Base-by-base conservation (phyloP, 2,888 invertebrate species). In the Drosophila percnosoma region DNA sequence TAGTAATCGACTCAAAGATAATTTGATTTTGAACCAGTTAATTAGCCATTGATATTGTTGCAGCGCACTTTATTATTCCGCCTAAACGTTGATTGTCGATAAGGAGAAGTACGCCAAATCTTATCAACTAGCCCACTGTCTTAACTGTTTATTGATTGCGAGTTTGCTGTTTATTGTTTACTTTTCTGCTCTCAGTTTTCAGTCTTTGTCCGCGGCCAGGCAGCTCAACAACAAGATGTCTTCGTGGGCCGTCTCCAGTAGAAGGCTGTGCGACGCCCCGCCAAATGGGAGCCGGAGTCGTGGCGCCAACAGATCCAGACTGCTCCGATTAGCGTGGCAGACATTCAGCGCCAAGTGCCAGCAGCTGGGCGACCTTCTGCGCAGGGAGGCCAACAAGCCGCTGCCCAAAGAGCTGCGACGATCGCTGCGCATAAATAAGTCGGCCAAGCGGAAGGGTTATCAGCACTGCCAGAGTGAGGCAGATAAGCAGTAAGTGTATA, bases 371-470 rank as follows among this genome's bases (percentile, higher is more conserved):
- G 79, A 67, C 52, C 71, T 87, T 18, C 58, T 91, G 8, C 62
- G 70, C 18, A 81, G 85, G 2, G 88, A 89, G 66, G 78, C 82
- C 0, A 91, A 91, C 45, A 91, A 90, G 27, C 91, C 92, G 1
- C 58, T 91, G 55, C 87, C 87, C 53, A 91, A 91, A 73, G 91
- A 91, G 55, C 57, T 91, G 49, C 86, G 91, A 1, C 82, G 87
- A 73, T 91, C 92, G 53, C 36, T 91, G 73, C 89, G 89, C 48
- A 72, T 91, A 31, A 91, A 91, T 74, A 91, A 91, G 64, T 91
- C 91, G 63, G 86, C 90, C 4, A 83, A 74, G 40, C 81, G 83
- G 31, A 91, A 91, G 65, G 91, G 91, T 49, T 91, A 91, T 82
- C 83, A 79, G 53, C 68, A 77, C 36, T 89, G 86, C 54, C 75